These are phyloP conservation scores for Cybosia mesomella DNA, from an alignment of 2,888 invertebrate species.

Conservation along the genomic window DNA sequence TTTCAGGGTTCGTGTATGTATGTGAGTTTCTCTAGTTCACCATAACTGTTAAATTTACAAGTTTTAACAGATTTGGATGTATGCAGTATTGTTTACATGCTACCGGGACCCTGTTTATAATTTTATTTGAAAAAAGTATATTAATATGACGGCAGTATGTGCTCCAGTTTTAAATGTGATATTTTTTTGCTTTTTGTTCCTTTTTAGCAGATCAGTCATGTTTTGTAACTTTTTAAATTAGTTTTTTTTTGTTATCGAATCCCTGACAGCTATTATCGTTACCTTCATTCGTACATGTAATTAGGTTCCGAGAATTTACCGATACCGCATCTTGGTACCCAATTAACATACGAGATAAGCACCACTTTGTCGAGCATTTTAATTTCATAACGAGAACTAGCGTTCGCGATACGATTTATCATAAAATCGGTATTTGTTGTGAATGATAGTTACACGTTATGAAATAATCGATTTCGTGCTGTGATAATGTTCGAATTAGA, in stretches of 20 bases:
- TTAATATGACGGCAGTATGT: neutral
- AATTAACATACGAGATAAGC: conserved; percentile 62
- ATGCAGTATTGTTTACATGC: no score
- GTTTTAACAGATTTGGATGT: neutral
- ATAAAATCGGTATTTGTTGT: conserved; percentile 32
- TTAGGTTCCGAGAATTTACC: conserved; percentile 54
- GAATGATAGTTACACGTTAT: conserved; percentile 24
- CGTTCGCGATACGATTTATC: conserved; percentile 37
- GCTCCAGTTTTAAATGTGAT: conserved; percentile 1
- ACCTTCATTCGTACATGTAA: conserved; percentile 52
- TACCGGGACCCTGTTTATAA: neutral
- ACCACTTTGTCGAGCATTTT: conserved; percentile 48
- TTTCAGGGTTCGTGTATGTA: neutral
- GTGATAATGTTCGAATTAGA: conserved; percentile 40
- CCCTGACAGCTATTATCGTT: conserved; percentile 45
- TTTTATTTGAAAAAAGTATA: neutral
- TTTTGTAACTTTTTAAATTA: neutral
- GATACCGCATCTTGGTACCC: conserved; percentile 59
- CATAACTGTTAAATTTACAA: neutral
- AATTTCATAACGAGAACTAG: conserved; percentile 53
- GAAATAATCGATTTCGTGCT: conserved; percentile 50
- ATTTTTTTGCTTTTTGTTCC: neutral
- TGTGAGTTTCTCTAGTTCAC: neutral
- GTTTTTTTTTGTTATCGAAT: conserved; percentile 42
- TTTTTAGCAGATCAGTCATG: neutral